Base-by-base conservation (phyloP, 2,113 vertebrate species). In the Rhizomys pruinosus region DNA sequence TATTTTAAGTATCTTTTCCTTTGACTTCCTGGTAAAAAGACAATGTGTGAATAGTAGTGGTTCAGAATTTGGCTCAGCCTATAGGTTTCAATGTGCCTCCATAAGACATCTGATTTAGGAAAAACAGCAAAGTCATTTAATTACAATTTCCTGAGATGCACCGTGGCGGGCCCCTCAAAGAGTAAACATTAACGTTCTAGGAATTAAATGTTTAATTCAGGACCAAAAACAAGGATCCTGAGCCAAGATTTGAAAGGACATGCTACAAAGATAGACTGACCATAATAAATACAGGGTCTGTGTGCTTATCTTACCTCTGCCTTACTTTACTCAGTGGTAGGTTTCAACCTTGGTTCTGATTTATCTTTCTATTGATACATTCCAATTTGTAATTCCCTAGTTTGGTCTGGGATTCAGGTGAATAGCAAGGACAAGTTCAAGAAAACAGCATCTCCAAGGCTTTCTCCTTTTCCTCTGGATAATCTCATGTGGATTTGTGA, bases 271-370 rank as follows among this genome's bases (percentile, higher is more conserved):
- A 88, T 66, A 85, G n/a, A 47, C 42, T 91, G 8, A 23, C 13
- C 81, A 63, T 81, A 68, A 63, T 81, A 68, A 93, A 85, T 57
- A 63, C 16, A 39, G 44, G 34, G 3, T 17, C 32, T 20, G n/a
- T 44, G 16, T 74, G 64, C 15, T 94, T 93, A 64, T 81, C 81
- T 84, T 84, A 39, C 17, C 25, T 42, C 5, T 42, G n/a, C 20
- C 11, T 42, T 74, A 8, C 4, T 84, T 42, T 74, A 8, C 4
- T 84, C 37, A 66, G 23, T 81, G 2, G 0, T 32, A 69, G 47
- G 84, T 37, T 92, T 94, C 42, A n/a, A 88, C n/a, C 76, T 84
- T 89, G 34, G 32, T 89, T 87, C 94, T 94, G 19, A 79, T 92
- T 89, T 87, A 52, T 42, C 63, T 95, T 93, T 32, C 39, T 68